A percentile compares a stretch with the other conserved stretches of the same genome.
Conservation (phyloP, 1,140 invertebrate species). For the Galleria mellonella region DNA sequence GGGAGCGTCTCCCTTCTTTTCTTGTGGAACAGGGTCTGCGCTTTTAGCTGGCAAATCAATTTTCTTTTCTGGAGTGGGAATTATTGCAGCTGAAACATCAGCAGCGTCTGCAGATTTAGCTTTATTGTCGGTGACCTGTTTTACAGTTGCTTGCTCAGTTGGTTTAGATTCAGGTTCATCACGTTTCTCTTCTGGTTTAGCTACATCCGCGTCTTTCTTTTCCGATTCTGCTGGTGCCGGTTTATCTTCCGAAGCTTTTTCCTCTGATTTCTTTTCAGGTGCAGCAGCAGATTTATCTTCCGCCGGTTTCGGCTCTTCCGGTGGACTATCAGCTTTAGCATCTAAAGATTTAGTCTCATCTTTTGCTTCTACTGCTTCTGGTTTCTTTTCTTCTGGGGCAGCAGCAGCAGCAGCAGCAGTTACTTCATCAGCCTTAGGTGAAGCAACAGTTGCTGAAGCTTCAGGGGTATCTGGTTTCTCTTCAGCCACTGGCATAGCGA, state of each 20-base stretch:
- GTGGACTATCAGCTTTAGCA: conserved; percentile 20
- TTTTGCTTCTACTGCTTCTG: conserved; percentile 23
- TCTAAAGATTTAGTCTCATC: conserved; percentile 18
- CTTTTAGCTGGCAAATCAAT: conserved; percentile 15
- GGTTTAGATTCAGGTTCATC: conserved; percentile 11
- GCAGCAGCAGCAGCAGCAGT: conserved; percentile 22
- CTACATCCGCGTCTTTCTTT: conserved; percentile 1
- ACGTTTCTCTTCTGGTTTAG: conserved; percentile 15
- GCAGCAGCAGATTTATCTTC: conserved; percentile 6
- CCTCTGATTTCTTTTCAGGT: conserved; percentile 6
- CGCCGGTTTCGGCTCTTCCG: conserved; percentile 18
- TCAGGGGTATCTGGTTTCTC: conserved; percentile 38
- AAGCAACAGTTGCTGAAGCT: conserved; percentile 23
- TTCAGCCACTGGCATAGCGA: conserved; percentile 66
- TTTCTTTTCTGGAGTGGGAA: conserved; percentile 32
- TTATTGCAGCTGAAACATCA: conserved; percentile 40
- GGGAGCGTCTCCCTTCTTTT: conserved; percentile 26
- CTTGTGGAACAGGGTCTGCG: conserved; percentile 22
- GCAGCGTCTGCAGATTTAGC: conserved; percentile 33
- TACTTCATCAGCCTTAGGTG: conserved; percentile 29
- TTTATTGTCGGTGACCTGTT: conserved; percentile 44
- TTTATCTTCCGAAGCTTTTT: conserved; percentile 4
- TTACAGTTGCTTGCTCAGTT: conserved; percentile 40
- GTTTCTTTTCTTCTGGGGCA: conserved; percentile 24
- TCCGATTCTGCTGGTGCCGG: conserved; percentile 8